Conservation (phyloP, 2,888 invertebrate genomes). For the Spilarctia lutea region DNA sequence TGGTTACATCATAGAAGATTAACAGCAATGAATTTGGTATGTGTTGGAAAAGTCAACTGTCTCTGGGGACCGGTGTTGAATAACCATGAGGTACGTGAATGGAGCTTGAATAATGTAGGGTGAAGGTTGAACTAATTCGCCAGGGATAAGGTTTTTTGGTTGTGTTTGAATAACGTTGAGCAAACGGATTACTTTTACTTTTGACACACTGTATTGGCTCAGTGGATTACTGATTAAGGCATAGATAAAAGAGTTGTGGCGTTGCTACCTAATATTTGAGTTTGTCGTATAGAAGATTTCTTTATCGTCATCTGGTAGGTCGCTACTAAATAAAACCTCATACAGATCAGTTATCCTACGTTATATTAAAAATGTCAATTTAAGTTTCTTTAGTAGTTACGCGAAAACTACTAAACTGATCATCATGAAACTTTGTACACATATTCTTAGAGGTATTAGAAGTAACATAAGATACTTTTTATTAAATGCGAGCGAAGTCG, state of each 20-base stretch:
- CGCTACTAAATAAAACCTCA: neutral
- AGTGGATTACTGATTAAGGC: neutral
- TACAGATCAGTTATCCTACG: too few relatives aligned
- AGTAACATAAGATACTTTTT: too few relatives aligned
- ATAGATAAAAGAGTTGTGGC: neutral
- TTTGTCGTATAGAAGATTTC: neutral
- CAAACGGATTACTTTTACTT: conserved; percentile 34
- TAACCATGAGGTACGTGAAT: conserved; percentile 61
- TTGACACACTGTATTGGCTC: conserved; percentile 16
- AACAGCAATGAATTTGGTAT: conserved; percentile 50
- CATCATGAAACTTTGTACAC: too few relatives aligned
- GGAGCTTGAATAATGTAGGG: conserved; percentile 49
- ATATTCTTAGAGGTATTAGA: too few relatives aligned
- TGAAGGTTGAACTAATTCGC: conserved; percentile 44
- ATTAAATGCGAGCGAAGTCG: too few relatives aligned
- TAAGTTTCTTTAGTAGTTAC: too few relatives aligned
- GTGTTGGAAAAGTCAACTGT: conserved; percentile 46
- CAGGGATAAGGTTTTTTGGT: conserved; percentile 40
- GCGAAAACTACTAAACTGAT: too few relatives aligned
- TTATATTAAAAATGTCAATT: too few relatives aligned
- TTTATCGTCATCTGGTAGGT: neutral
- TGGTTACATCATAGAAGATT: conserved; percentile 42
- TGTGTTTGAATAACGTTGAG: conserved; percentile 33
- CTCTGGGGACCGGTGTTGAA: conserved; percentile 55
- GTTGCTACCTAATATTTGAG: neutral